These are phyloP conservation scores for Alsophila aescularia DNA, from an alignment of 2,888 invertebrate species.

Conservation along the genomic window DNA sequence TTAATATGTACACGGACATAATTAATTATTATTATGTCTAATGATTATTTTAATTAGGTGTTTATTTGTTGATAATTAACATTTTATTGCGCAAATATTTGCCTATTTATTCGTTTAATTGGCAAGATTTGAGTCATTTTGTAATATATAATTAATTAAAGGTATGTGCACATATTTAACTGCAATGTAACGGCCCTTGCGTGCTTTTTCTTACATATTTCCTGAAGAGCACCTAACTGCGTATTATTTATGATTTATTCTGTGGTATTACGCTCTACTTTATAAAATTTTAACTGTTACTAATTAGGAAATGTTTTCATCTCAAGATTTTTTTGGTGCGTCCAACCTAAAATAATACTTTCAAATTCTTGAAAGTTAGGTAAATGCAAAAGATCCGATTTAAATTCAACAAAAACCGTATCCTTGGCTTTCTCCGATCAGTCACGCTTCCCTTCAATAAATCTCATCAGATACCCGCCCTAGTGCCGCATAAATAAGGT, in stretches of 20 bases:
- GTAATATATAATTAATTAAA: conserved; percentile 15
- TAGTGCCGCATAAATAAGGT: conserved; percentile 77
- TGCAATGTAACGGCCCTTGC: conserved; percentile 13
- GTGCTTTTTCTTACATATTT: not conserved
- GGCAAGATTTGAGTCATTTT: conserved; percentile 12
- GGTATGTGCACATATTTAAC: conserved; percentile 12
- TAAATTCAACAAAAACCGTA: conserved; percentile 32
- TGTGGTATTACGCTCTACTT: too few species aligned
- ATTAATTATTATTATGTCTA: conserved; percentile 6
- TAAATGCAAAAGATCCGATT: conserved; percentile 30
- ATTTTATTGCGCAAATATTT: conserved; percentile 24
- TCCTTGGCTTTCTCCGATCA: conserved; percentile 64
- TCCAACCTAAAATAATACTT: conserved; percentile 1
- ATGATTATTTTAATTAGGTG: conserved; percentile 44
- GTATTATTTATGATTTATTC: too few species aligned
- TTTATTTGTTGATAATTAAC: conserved; percentile 24
- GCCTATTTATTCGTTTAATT: conserved; percentile 21
- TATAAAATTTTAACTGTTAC: not conserved
- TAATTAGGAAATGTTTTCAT: conserved; percentile 22
- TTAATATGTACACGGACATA: conserved; percentile 13
- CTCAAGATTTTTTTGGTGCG: conserved; percentile 6
- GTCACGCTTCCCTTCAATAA: conserved; percentile 78
- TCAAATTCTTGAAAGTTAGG: conserved; percentile 14
- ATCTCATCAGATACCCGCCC: conserved; percentile 72
- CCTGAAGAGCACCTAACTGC: too few species aligned